A percentile compares a stretch with the other conserved stretches of the same genome.
Conservation (phyloP, 2,113 vertebrate genomes). For the Chloropsis cyanopogon region DNA sequence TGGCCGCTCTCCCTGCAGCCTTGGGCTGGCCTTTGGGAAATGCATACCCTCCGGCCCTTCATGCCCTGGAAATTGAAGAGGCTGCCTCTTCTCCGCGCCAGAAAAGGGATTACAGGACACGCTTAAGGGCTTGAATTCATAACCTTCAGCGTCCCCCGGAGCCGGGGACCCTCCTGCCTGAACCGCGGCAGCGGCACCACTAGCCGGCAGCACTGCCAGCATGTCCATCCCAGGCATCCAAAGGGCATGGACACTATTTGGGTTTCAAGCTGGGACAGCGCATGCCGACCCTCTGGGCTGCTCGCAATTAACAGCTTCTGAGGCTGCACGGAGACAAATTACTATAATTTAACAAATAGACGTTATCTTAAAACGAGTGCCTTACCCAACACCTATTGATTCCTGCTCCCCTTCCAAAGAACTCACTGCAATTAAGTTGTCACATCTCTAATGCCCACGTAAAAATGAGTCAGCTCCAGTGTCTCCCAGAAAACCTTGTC, state of each 20-base stretch:
- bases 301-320: conserved; percentile 40
- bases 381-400: conserved; percentile 64
- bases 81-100: neutral
- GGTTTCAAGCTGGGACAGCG: neutral
- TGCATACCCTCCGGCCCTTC: neutral
- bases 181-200: neutral
- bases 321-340: conserved; percentile 47
- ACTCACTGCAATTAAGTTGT: conserved; percentile 64
- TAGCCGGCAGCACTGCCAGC: neutral
- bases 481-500: conserved; percentile 2
- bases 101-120: conserved; percentile 45
- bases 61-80: conserved; percentile 37
- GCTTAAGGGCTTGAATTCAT: conserved; percentile 30
- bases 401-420: conserved; percentile 14
- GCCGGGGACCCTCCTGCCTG: neutral
- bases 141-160: neutral
- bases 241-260: neutral
- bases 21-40: conserved; percentile 41
- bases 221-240: neutral
- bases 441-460: conserved; percentile 58
- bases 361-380: conserved; percentile 60
- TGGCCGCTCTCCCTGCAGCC: conserved; percentile 4
- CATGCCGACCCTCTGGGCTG: neutral
- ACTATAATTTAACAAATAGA: conserved; percentile 70
- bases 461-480: conserved; percentile 31